Conservation (phyloP, 2,113 vertebrate genomes). For the Ciconia boyciana region DNA sequence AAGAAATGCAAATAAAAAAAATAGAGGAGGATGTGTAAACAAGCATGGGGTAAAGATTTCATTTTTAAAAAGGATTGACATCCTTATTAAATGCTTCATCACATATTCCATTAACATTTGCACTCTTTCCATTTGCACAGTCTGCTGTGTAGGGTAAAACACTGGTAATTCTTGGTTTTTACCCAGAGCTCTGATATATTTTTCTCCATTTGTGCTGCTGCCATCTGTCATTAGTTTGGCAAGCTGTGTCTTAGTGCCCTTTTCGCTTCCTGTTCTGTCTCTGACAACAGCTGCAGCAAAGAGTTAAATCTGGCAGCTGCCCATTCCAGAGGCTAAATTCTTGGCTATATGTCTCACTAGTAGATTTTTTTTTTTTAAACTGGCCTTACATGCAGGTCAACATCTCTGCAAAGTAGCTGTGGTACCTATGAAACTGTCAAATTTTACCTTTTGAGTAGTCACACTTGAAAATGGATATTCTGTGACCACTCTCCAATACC, state of each 20-base stretch:
- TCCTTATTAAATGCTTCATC: constrained; percentile 23
- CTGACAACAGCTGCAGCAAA: neutral
- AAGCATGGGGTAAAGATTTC: neutral
- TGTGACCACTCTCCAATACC: neutral
- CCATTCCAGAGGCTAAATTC: neutral
- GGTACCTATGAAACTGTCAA: neutral
- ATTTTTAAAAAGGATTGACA: neutral
- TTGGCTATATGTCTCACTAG: neutral
- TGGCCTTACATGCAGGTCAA: neutral
- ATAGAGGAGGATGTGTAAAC: neutral
- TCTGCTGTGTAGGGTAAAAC: neutral
- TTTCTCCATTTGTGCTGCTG: neutral
- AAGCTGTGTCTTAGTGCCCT: neutral
- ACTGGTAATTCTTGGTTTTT: neutral
- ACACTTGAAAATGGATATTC: neutral
- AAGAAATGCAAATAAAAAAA: neutral
- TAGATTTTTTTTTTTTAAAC: neutral
- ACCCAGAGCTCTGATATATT: neutral
- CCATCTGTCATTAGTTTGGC: neutral
- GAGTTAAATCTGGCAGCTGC: constrained; percentile 4
- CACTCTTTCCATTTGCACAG: neutral
- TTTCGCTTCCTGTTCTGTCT: neutral
- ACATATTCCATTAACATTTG: constrained; percentile 13
- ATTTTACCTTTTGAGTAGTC: neutral
- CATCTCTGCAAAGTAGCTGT: neutral